Percentiles rank a stretch among this genome's conserved stretches.
phyloP scores from a whole-genome alignment of 35 echinoderm and acorn worm genomes.

The Apostichopus japonicus region DNA sequence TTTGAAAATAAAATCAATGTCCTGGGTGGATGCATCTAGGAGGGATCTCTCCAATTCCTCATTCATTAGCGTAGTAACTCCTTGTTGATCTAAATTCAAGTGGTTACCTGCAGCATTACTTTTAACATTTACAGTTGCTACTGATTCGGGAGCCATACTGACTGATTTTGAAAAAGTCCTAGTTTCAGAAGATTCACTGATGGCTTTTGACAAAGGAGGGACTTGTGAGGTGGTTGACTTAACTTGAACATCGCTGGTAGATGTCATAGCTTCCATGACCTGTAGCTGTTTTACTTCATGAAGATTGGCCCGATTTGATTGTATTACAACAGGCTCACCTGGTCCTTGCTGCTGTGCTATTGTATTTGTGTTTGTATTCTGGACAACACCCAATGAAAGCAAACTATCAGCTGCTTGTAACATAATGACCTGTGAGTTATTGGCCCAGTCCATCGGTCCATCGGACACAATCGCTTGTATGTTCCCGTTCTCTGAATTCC shows the following conservation, averaged over 20 bases:
- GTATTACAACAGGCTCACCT: neutral
- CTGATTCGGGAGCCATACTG: neutral
- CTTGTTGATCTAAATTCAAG: slow-evolving; percentile 23
- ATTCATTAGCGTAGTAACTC: slow-evolving; percentile 4
- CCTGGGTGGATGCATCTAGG: slow-evolving; percentile 29
- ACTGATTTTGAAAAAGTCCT: neutral
- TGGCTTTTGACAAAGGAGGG: neutral
- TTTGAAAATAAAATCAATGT: slow-evolving; percentile 42
- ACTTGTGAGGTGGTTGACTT: neutral
- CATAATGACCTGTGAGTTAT: slow-evolving; percentile 4
- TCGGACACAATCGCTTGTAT: neutral
- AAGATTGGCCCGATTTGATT: neutral
- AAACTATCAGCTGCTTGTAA: slow-evolving; percentile 27
- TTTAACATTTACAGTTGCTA: neutral
- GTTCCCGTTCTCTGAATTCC: neutral
- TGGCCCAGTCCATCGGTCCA: neutral
- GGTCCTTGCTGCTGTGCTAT: neutral
- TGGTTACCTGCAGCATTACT: neutral
- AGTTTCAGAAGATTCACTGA: neutral
- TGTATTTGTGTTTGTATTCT: neutral
- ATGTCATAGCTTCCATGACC: neutral
- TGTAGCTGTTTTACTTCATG: neutral
- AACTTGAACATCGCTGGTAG: neutral
- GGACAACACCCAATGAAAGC: neutral
- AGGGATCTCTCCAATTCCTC: slow-evolving; percentile 25